Percentiles rank a stretch among this genome's conserved stretches.
Conservation (phyloP, 1,140 invertebrate species). For the Pygmarrhopalites habei region DNA sequence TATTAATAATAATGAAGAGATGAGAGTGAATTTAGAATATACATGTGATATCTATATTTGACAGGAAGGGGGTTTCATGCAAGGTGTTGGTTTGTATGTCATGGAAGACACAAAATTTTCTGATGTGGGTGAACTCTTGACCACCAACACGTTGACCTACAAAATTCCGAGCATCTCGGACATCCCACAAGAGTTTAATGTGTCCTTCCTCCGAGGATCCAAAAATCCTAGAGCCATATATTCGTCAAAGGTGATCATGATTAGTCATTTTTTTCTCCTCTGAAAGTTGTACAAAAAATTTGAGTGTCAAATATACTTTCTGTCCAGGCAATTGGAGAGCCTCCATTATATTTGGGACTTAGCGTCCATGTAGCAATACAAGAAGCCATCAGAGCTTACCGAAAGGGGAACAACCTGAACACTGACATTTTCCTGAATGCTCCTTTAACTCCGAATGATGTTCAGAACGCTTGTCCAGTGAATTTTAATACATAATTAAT, state of each 20-base stretch:
- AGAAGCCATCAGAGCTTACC: slow-evolving; percentile 46
- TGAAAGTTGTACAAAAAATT: no score
- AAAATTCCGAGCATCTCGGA: slow-evolving; percentile 56
- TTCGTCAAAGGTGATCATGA: no score
- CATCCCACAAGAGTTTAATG: slow-evolving; percentile 57
- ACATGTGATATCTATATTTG: slow-evolving; percentile 51
- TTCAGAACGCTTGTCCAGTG: no score
- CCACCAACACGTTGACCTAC: slow-evolving; percentile 57
- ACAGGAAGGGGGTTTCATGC: slow-evolving; percentile 62
- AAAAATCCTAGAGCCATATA: slow-evolving; percentile 58
- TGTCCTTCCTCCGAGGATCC: slow-evolving; percentile 55
- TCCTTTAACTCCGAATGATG: slow-evolving; percentile 86
- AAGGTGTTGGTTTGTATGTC: slow-evolving; percentile 58
- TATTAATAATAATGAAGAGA: neutral
- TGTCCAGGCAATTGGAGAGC: slow-evolving; percentile 61
- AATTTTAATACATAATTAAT: no score
- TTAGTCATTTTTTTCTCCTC: no score
- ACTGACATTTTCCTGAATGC: slow-evolving; percentile 63
- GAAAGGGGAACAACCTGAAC: slow-evolving; percentile 42
- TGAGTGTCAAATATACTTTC: no score
- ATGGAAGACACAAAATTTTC: slow-evolving; percentile 57
- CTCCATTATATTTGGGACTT: slow-evolving; percentile 56
- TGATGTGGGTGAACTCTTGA: slow-evolving; percentile 51
- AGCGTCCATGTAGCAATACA: slow-evolving; percentile 59
- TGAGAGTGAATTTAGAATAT: neutral